These are phyloP conservation scores for Calameuta pallipes DNA, from an alignment of 2,888 invertebrate genomes.

Conservation along the genomic window DNA sequence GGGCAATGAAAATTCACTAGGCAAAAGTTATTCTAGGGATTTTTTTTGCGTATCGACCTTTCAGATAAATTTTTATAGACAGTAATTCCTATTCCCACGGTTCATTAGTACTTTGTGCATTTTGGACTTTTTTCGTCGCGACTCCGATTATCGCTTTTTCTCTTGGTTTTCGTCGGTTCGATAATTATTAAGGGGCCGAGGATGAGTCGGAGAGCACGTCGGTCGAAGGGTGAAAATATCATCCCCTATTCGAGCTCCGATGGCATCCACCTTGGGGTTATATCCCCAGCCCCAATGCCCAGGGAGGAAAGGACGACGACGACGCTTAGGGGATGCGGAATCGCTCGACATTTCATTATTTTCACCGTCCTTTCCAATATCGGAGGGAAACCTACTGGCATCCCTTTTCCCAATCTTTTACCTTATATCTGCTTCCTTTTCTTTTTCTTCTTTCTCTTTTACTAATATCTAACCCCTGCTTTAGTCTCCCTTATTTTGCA, in stretches of 20 bases:
- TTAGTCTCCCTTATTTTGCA: background rate
- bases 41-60: background rate
- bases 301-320: slow-evolving; percentile 4
- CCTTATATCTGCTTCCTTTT: background rate
- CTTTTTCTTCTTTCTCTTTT: background rate
- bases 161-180: background rate
- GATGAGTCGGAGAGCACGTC: slow-evolving; percentile 1
- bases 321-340: background rate
- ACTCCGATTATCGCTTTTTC: background rate
- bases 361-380: slow-evolving; percentile 25
- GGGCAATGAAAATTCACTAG: background rate
- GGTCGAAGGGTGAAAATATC: slow-evolving; percentile 18
- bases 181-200: background rate
- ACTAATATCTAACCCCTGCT: background rate
- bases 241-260: slow-evolving; percentile 12
- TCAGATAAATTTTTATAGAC: background rate
- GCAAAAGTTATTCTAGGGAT: background rate
- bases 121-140: background rate
- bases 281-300: background rate
- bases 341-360: slow-evolving; percentile 22
- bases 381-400: background rate
- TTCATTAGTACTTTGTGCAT: background rate
- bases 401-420: background rate
- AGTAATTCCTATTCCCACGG: background rate
- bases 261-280: slow-evolving; percentile 8